Conservation (phyloP, 2,888 invertebrate species). For the Smittia aterrima region DNA sequence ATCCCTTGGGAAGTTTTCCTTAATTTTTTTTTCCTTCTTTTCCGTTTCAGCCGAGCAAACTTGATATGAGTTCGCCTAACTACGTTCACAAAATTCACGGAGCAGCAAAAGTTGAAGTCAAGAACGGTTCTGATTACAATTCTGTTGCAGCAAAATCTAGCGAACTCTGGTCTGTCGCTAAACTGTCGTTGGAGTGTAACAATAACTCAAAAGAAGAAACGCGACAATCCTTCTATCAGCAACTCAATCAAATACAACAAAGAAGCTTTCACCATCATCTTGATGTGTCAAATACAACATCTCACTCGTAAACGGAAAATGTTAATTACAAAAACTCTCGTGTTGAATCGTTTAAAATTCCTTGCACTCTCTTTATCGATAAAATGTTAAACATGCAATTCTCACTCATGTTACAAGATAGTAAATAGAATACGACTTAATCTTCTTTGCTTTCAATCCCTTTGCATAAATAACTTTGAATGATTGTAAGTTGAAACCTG, state of each 20-base stretch:
- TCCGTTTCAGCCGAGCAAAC: constrained; percentile 1
- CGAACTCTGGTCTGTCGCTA: constrained; percentile 43
- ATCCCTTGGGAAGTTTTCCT: constrained; percentile 18
- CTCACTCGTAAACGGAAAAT: constrained; percentile 1
- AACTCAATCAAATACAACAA: constrained; percentile 19
- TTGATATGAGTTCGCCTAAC: constrained; percentile 8
- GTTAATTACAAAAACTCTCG: not conserved
- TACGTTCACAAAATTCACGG: constrained; percentile 29
- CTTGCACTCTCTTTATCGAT: not conserved
- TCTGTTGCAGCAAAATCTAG: not conserved
- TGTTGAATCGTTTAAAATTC: not conserved
- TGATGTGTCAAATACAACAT: not conserved
- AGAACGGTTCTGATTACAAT: not conserved
- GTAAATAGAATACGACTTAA: not conserved
- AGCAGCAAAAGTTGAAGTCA: not conserved
- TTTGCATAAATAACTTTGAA: not conserved
- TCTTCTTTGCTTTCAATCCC: not conserved
- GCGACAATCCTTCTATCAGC: constrained; percentile 23
- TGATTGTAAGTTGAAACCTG: not conserved
- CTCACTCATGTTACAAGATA: not conserved
- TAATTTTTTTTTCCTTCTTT: not conserved
- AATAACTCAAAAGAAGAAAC: constrained; percentile 22
- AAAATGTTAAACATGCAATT: constrained; percentile 1
- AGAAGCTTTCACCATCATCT: constrained; percentile 18
- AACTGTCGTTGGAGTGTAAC: constrained; percentile 43